Base-by-base conservation (phyloP, 1,140 invertebrate genomes). In the Drosophila miranda region DNA sequence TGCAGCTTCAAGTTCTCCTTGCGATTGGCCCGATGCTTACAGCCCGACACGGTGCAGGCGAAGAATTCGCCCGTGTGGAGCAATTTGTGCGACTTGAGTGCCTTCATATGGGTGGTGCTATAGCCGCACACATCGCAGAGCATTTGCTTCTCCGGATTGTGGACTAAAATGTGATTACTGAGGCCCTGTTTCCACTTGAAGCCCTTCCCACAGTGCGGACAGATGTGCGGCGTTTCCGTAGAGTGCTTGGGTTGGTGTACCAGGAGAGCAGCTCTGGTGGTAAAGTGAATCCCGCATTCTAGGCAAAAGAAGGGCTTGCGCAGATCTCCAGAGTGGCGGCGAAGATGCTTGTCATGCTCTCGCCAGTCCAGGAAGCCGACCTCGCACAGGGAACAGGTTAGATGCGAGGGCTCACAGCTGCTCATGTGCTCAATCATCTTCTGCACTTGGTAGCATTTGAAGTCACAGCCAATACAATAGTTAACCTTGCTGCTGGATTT, bases 131-230 rank as follows among this genome's bases (percentile, higher is more conserved):
- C 91, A 76, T 94, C 93, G 89, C 94, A 94, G 13, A 93, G 82
- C 82, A 93, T 93, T 45, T 93, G 92, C 69, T 94, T 94, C 19
- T 92, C 92, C 6, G 91, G 88, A 59, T 92, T 92, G 67, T 94
- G 94, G 0, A 92, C 91, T 2, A 93, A 79, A 73, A 93, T 91
- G 77, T 94, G 94, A 50, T 92, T 92, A 68, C 92, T 93, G 1
- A 94, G 87, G 0, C 93, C 93, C 81, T 94, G 93, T 43, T 94
- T 94, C 93, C 93, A 94, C 66, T 94, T 94, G 78, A 94, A 94
- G 14, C 92, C 93, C 75, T 93, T 92, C n/a, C 91, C 86, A 78
- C 94, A 94, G 30, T 93, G 84, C 13, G 91, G 87, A 72, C 94
- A 94, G 0, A 92, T 91, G 87, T 92, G 94, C 2, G 94, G 93